These are phyloP conservation scores for Odontocerum albicorne DNA, from an alignment of 2,888 invertebrate species.

Conservation along the genomic window DNA sequence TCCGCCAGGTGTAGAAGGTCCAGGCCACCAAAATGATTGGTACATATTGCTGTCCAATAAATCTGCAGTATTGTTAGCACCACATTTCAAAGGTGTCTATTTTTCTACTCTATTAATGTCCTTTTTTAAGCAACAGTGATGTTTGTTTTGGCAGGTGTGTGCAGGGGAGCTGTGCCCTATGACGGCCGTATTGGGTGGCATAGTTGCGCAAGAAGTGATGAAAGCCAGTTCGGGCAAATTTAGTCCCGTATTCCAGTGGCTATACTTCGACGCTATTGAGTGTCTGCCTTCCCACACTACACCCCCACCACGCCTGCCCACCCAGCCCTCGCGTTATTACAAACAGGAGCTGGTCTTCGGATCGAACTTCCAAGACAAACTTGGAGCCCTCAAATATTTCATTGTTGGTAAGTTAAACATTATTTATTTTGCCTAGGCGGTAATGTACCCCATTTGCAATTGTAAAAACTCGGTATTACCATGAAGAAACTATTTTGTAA, in stretches of 20 bases:
- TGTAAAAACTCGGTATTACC: background rate
- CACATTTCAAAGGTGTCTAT: too few species aligned
- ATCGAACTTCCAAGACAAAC: constrained; percentile 80
- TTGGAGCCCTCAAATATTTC: constrained; percentile 80
- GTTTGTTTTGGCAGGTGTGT: constrained; percentile 44
- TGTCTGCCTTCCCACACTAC: constrained; percentile 72
- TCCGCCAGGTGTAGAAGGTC: too few species aligned
- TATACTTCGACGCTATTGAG: constrained; percentile 96
- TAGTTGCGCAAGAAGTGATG: constrained; percentile 98
- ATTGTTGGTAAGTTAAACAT: constrained; percentile 57
- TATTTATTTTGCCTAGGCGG: background rate
- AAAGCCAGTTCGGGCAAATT: constrained; percentile 98
- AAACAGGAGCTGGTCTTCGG: constrained; percentile 95
- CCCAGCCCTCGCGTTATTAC: constrained; percentile 76
- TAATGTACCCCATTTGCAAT: background rate
- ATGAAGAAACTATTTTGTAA: background rate
- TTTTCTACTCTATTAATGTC: too few species aligned
- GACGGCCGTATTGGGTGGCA: constrained; percentile 92
- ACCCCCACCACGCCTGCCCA: constrained; percentile 74
- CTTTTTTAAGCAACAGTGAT: too few species aligned
- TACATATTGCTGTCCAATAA: too few species aligned
- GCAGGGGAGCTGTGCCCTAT: constrained; percentile 77
- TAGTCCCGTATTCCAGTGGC: constrained; percentile 88
- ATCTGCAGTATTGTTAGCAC: too few species aligned
- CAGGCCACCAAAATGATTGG: too few species aligned